phyloP scores from a whole-genome alignment of 2,888 invertebrate species.

The Prenolepis imparis region DNA sequence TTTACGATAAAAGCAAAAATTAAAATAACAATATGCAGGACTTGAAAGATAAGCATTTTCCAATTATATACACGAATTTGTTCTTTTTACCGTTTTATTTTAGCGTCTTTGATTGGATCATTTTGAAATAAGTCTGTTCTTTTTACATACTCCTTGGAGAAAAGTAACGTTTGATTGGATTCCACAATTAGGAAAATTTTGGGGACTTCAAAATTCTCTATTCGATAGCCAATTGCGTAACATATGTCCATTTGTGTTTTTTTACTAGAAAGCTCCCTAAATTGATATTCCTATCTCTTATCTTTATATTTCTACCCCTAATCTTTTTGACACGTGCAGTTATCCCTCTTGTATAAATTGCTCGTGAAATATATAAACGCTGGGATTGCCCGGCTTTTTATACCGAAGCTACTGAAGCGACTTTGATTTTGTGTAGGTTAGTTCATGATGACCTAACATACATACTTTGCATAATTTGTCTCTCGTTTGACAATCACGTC shows the following conservation, averaged over 20 bases:
- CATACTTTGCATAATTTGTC: not conserved
- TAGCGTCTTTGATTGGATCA: not conserved
- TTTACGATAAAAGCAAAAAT: conserved; percentile 29
- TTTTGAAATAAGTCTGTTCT: too few relatives aligned
- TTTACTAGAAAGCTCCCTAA: too few relatives aligned
- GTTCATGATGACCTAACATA: not conserved
- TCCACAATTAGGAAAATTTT: too few relatives aligned
- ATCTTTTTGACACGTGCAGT: too few relatives aligned
- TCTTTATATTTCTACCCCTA: too few relatives aligned
- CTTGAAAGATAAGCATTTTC: conserved; percentile 16
- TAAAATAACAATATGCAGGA: conserved; percentile 43
- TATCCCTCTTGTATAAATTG: not conserved
- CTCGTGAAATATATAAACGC: not conserved
- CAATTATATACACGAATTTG: not conserved
- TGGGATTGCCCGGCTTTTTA: not conserved
- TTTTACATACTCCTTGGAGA: too few relatives aligned
- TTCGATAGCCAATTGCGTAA: too few relatives aligned
- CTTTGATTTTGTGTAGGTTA: not conserved
- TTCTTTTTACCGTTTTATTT: not conserved
- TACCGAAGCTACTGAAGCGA: not conserved
- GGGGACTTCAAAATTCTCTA: too few relatives aligned
- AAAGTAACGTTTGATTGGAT: too few relatives aligned
- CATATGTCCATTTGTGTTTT: too few relatives aligned
- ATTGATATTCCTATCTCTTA: too few relatives aligned
- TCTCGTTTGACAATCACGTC: not conserved